These are phyloP conservation scores for Anolis apletophallus DNA, from an alignment of 2,797 vertebrate species.

Conservation along the genomic window DNA sequence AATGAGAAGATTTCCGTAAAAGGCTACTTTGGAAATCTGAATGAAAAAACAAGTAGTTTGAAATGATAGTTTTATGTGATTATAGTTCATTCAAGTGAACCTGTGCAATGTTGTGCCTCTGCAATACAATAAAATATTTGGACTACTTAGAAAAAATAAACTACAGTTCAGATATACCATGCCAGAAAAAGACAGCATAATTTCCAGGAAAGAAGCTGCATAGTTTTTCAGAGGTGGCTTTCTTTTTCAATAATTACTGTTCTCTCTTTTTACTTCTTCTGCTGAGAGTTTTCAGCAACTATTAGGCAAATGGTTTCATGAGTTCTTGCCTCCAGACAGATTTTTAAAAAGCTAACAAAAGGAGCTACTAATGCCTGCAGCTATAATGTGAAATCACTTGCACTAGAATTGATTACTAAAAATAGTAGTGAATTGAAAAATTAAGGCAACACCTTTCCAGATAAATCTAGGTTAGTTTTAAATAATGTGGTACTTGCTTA, in stretches of 20 bases:
- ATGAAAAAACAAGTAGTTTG: background rate
- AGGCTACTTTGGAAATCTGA: background rate
- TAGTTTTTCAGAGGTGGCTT: conserved; percentile 25
- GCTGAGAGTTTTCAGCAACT: conserved; percentile 55
- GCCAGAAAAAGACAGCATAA: conserved; percentile 36
- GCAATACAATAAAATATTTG: background rate
- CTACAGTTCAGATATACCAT: conserved; percentile 29
- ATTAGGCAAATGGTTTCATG: conserved; percentile 50
- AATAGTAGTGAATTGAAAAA: conserved; percentile 52
- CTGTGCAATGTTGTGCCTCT: background rate
- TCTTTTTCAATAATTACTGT: conserved; percentile 42
- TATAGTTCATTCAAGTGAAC: background rate
- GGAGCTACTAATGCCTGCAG: conserved; percentile 48
- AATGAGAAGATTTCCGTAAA: background rate
- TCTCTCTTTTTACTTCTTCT: conserved; percentile 56
- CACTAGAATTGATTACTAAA: conserved; percentile 47
- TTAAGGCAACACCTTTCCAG: conserved; percentile 35
- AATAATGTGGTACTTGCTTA: conserved; percentile 22
- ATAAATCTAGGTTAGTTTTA: conserved; percentile 47
- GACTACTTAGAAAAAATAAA: background rate
- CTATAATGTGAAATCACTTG: conserved; percentile 59
- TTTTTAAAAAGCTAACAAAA: conserved; percentile 59
- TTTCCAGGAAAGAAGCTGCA: conserved; percentile 41
- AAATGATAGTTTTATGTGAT: background rate
- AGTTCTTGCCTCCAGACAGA: conserved; percentile 59